These are phyloP conservation scores for Tethea ocularis DNA, from an alignment of 2,888 invertebrate species.

Conservation along the genomic window DNA sequence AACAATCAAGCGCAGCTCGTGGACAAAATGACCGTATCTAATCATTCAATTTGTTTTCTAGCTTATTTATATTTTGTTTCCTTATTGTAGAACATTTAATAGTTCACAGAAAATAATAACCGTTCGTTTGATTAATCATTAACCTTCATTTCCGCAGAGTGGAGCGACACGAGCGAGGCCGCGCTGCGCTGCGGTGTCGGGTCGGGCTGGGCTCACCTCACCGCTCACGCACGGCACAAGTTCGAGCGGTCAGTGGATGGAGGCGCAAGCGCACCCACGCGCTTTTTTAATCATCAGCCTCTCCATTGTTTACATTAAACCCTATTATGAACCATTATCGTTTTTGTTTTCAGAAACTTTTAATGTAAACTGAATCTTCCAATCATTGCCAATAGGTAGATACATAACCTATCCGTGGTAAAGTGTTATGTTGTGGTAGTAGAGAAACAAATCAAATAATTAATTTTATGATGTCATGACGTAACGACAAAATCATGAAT, in stretches of 20 bases:
- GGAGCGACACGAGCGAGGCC: conserved; percentile 37
- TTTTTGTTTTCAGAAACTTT: not conserved
- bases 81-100: conserved; percentile 33
- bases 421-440: too few relatives aligned
- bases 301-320: conserved; percentile 35
- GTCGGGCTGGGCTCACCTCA: not conserved
- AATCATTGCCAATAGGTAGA: too few relatives aligned
- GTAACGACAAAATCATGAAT: not conserved
- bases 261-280: conserved; percentile 41
- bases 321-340: conserved; percentile 18
- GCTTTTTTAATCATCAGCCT: conserved; percentile 35
- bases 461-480: not conserved
- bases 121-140: conserved; percentile 29
- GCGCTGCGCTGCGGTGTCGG: not conserved
- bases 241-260: conserved; percentile 13
- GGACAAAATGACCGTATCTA: conserved; percentile 4
- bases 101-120: conserved; percentile 37
- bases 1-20: conserved; percentile 18
- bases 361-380: not conserved
- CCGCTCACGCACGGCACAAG: too few relatives aligned
- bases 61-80: conserved; percentile 37
- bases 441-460: too few relatives aligned
- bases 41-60: conserved; percentile 24
- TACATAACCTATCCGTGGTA: too few relatives aligned
- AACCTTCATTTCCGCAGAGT: conserved; percentile 39